A percentile compares a stretch with the other conserved stretches of the same genome.
Evolutionary conservation across 1,140 invertebrate species (phyloP).

Genomic region (Leptonema lineaticorne): DNA sequence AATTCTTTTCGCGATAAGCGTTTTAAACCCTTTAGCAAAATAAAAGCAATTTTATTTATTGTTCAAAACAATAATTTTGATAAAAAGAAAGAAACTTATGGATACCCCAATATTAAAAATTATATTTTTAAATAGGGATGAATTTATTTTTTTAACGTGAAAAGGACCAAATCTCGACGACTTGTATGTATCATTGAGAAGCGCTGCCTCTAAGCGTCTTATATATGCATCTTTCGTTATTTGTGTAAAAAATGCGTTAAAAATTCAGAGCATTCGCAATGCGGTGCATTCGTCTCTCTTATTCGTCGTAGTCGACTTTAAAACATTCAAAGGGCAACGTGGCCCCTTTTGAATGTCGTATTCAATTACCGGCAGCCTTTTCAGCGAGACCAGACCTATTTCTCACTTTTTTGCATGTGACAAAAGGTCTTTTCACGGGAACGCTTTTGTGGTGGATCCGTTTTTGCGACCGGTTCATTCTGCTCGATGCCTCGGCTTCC

Average conservation of each 20-base stretch:
- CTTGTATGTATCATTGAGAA: too few species aligned
- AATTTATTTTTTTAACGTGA: too few species aligned
- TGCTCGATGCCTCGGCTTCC: not conserved
- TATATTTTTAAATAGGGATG: too few species aligned
- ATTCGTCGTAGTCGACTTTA: not conserved
- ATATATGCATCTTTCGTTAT: not conserved
- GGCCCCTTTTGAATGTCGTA: conserved; percentile 20
- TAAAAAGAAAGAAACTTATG: too few species aligned
- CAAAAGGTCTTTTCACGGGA: conserved; percentile 18
- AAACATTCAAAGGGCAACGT: conserved; percentile 16
- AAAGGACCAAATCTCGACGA: too few species aligned
- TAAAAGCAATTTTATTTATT: too few species aligned
- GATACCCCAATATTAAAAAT: too few species aligned
- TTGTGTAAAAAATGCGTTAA: not conserved
- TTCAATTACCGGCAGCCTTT: conserved; percentile 24
- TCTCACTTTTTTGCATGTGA: conserved; percentile 22
- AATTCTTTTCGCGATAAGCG: too few species aligned
- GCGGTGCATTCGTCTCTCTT: not conserved
- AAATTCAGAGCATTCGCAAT: not conserved
- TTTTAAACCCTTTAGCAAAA: too few species aligned
- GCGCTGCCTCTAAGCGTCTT: too few species aligned
- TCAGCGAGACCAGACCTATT: conserved; percentile 15
- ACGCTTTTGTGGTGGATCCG: conserved; percentile 15
- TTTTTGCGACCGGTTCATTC: conserved; percentile 10
- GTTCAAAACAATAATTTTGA: too few species aligned